Base-by-base conservation (phyloP, 2,113 vertebrate genomes). In the Entosphenus tridentatus region DNA sequence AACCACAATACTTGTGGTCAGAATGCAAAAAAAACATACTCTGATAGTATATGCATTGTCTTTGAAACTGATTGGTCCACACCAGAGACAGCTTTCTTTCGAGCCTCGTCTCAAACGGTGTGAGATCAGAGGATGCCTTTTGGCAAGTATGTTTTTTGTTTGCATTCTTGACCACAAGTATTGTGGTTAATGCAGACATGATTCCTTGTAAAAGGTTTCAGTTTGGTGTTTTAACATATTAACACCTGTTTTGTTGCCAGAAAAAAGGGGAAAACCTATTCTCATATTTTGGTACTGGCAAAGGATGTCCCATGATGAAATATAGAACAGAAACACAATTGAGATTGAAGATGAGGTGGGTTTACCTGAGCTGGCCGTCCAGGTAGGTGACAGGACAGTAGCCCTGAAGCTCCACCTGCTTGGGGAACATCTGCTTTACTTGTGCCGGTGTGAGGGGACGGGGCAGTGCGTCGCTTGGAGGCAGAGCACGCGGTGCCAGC, bases 331-430 rank as follows among this genome's bases (percentile, higher is more conserved):
- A 55, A 56, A 70, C 39, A 11, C 2, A 56, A 11, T 56, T 16
- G 11, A 65, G 67, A 54, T 56, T 17, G 39, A 56, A 56, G 39
- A 67, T 65, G 39, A 16, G 10, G 62, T 65, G 70, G 67, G 58
- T 12, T 73, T 83, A 87, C 93, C 86, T 92, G 73, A 83, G 81
- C 13, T 85, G 81, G 68, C 88, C 91, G 56, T 95, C 87, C 72
- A 81, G 72, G 71, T 86, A 98, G 67, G 88, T 88, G 73, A 98
- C 86, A 5, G 91, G 84, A 72, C 93, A 98, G 75, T 85, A 91
- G 65, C 90, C 87, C 70, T 82, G 83, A 79, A 98, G 79, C 76
- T 95, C 86, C 12, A 81, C 81, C 65, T 80, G 81, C 72, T 75
- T 72, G 57, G 87, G 90, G 75, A 88, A 87, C 62, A 71, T 80